Base-by-base conservation (phyloP, 2,888 invertebrate genomes). In the Tillus elongatus region DNA sequence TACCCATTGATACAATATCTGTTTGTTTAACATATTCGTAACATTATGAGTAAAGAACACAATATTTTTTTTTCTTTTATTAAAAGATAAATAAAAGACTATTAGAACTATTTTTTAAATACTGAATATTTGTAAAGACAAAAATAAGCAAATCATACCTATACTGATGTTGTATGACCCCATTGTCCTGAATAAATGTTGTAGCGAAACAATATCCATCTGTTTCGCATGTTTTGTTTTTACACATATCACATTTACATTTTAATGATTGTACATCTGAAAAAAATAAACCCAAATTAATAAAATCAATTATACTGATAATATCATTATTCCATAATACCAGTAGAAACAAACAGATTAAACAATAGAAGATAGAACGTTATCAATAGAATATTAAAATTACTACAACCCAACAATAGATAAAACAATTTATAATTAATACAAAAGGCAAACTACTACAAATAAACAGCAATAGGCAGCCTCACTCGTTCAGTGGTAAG, bases 181-280 rank as follows among this genome's bases (percentile, higher is more conserved):
- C 79, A 37, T 51, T 47, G 54, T 77, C 75, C 36, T 75, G 72
- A 47, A 76, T 59, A 43, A 75, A 76, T 43, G 83, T 80, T 37
- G 88, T 82, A 2, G 89, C 85, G 56, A 84, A 90, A 63, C 91
- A 91, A 60, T 79, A 82, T 29, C 91, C 91, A 66, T 90, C 88
- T 3, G 91, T 91, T 63, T 79, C 80, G 67, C 91, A 91, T 16
- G 87, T 86, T 57, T 77, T 70, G 61, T 90, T 87, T 35, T 73
- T 73, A 57, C 84, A 82, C 54, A 82, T 77, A 58, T 86, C 84
- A 69, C 90, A 91, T 67, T 82, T 82, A 64, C 91, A 91, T 67
- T 82, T 82, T 54, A 89, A 66, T 37, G 58, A 51, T 50, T 52
- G 50, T 35, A 60, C 57, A 47, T 77, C 84, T 84, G 66, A 38